Evolutionary conservation across 2,888 invertebrate genomes (phyloP).

Genomic region (Esperia sulphurella): DNA sequence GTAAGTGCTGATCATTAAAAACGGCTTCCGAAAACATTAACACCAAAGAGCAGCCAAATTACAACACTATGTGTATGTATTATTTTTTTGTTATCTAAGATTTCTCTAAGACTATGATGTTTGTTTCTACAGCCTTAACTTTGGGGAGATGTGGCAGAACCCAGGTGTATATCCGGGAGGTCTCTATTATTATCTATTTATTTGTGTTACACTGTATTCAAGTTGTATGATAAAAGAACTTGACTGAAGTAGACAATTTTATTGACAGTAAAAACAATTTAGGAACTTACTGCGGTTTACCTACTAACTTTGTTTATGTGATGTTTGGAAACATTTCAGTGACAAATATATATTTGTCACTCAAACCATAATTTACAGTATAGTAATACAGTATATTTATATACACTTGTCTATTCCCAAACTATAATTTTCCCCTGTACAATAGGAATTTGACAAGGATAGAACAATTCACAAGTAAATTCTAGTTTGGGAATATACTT

Average conservation of each 20-base stretch:
- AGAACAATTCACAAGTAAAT: too few relatives aligned
- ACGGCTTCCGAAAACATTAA: conserved; percentile 65
- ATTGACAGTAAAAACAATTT: too few relatives aligned
- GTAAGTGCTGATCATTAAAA: conserved; percentile 44
- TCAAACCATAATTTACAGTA: too few relatives aligned
- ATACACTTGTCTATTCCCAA: too few relatives aligned
- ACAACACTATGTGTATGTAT: conserved; percentile 77
- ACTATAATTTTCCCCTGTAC: too few relatives aligned
- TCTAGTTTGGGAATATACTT: too few relatives aligned
- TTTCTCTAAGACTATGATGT: conserved; percentile 24
- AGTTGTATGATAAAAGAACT: conserved; percentile 3
- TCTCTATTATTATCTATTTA: conserved; percentile 23
- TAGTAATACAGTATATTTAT: too few relatives aligned
- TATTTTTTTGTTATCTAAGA: conserved; percentile 21
- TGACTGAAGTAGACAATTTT: too few relatives aligned
- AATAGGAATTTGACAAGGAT: too few relatives aligned
- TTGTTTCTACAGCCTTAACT: conserved; percentile 45
- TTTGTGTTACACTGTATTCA: conserved; percentile 2
- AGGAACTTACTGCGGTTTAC: too few relatives aligned
- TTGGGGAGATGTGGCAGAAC: conserved; percentile 66
- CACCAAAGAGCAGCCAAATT: conserved; percentile 60
- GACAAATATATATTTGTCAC: too few relatives aligned
- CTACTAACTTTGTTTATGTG: neutral
- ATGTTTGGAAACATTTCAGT: too few relatives aligned
- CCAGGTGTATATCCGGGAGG: conserved; percentile 73